Conservation (phyloP, 2,888 invertebrate species). For the Monoplex corrugatus region DNA sequence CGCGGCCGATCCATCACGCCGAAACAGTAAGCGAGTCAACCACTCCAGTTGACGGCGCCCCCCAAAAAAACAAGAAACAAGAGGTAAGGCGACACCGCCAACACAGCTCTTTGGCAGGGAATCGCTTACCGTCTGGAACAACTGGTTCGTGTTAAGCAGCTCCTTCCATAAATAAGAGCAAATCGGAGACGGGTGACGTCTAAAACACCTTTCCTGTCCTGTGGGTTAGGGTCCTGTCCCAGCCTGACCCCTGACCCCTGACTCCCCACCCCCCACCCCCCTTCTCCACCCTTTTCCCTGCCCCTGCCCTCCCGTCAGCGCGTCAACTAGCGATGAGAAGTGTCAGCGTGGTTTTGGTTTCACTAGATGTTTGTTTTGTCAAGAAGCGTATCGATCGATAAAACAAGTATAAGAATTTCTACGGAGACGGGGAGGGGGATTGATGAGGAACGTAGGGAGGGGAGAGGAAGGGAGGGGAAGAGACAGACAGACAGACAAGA, state of each 20-base stretch:
- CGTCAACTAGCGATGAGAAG: too few species aligned
- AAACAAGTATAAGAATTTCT: too few species aligned
- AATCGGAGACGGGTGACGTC: constrained; percentile 9
- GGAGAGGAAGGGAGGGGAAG: background rate
- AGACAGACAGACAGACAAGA: background rate
- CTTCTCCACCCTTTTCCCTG: too few species aligned
- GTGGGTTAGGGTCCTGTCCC: too few species aligned
- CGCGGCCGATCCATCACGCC: background rate
- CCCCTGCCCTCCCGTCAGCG: too few species aligned
- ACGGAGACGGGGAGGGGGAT: background rate
- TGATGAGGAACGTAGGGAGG: background rate
- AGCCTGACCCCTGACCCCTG: too few species aligned
- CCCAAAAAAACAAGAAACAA: background rate
- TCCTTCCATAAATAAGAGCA: background rate
- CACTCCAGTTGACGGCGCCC: background rate
- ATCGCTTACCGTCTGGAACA: background rate
- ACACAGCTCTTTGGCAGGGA: background rate
- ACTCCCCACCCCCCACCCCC: too few species aligned
- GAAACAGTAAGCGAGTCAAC: background rate
- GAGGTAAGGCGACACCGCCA: background rate
- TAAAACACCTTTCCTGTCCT: background rate
- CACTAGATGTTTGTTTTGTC: too few species aligned
- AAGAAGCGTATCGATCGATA: too few species aligned
- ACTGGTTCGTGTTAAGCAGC: background rate
- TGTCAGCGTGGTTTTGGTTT: too few species aligned